Evolutionary conservation across 2,797 vertebrate genomes (phyloP).

Genomic region (Sylvia borin): DNA sequence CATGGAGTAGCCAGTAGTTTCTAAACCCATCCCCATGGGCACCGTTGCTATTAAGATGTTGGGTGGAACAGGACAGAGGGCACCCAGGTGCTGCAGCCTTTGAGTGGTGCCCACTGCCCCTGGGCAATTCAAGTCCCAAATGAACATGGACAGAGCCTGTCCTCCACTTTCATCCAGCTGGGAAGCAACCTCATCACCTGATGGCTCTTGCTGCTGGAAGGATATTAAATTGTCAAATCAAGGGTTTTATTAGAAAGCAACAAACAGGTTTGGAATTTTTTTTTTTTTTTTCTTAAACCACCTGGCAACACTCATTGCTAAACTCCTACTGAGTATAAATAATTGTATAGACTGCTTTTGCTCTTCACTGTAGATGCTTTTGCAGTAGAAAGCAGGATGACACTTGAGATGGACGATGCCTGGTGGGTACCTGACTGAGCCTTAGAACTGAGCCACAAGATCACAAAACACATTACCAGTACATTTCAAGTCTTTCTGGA

Average conservation of each 20-base stretch:
- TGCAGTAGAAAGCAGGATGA: background rate
- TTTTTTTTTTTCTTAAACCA: background rate
- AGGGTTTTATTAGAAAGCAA: background rate
- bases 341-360: background rate
- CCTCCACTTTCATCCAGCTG: background rate
- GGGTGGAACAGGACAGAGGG: background rate
- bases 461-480: background rate
- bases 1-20: background rate
- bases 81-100: background rate
- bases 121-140: accelerated
- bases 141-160: accelerated
- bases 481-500: background rate
- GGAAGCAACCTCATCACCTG: accelerated
- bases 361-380: background rate
- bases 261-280: background rate
- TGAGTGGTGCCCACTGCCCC: background rate
- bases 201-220: background rate
- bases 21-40: background rate
- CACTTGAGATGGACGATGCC: background rate
- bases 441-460: background rate
- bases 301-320: background rate
- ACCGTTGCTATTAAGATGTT: background rate
- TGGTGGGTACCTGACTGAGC: accelerated
- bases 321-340: background rate
- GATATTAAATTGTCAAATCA: background rate